Evolutionary conservation across 1,140 invertebrate species (phyloP).

Genomic region (Sitobion miscanthi): DNA sequence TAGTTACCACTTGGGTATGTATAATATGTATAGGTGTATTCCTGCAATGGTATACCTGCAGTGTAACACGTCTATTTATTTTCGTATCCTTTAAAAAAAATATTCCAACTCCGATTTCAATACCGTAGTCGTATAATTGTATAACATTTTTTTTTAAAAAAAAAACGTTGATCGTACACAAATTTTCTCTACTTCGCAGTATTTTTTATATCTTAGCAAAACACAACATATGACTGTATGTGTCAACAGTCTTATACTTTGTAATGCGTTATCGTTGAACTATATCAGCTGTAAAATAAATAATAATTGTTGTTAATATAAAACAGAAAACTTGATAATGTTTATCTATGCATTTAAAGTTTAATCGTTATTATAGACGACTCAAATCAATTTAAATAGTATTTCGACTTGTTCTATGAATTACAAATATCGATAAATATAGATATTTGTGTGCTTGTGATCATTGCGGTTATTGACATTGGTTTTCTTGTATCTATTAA

Average conservation of each 20-base stretch:
- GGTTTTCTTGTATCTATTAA: not conserved
- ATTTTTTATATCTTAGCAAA: constrained; percentile 20
- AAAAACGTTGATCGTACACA: not conserved
- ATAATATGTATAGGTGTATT: not conserved
- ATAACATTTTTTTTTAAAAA: not conserved
- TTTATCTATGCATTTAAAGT: constrained; percentile 11
- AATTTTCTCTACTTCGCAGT: constrained; percentile 5
- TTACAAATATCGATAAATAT: not conserved
- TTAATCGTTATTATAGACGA: not conserved
- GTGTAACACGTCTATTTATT: not conserved
- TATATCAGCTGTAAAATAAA: constrained; percentile 32
- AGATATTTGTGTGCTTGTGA: not conserved
- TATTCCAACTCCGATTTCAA: not conserved
- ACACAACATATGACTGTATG: not conserved
- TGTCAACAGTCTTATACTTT: constrained; percentile 26
- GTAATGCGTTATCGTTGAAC: not conserved
- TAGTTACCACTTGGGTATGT: not conserved
- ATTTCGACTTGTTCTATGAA: not conserved
- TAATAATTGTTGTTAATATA: constrained; percentile 16
- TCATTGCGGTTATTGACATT: not conserved
- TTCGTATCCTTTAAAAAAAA: not conserved
- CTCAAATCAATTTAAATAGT: not conserved
- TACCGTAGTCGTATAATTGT: not conserved
- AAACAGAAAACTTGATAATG: not conserved
- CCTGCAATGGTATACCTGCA: not conserved